Evolutionary conservation across 2,888 invertebrate species (phyloP).

Genomic region (Nasonovia ribisnigri): DNA sequence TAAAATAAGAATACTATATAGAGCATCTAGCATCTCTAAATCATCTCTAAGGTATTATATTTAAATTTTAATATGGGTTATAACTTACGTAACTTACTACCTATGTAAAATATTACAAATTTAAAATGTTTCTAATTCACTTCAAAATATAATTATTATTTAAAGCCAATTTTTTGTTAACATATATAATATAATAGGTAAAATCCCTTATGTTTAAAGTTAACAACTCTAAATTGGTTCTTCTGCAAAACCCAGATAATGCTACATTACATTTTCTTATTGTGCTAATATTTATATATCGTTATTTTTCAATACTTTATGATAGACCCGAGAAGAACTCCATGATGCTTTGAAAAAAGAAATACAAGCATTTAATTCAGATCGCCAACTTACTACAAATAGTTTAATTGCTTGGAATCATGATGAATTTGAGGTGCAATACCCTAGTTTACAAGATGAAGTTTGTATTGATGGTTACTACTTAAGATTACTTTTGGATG

Average conservation of each 20-base stretch:
- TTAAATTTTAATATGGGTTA: neutral
- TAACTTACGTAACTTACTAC: neutral
- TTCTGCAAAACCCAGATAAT: too few species aligned
- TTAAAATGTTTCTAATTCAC: neutral
- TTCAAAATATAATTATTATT: neutral
- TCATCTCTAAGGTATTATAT: neutral
- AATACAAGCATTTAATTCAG: conserved; percentile 88
- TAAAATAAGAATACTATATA: neutral
- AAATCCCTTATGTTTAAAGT: neutral
- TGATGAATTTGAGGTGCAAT: conserved; percentile 94
- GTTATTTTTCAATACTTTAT: conserved; percentile 5
- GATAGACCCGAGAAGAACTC: conserved; percentile 92
- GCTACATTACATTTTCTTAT: neutral
- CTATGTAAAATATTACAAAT: neutral
- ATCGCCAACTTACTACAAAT: conserved; percentile 87
- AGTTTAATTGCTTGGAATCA: conserved; percentile 96
- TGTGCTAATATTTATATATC: neutral
- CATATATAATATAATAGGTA: neutral
- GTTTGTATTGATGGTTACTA: conserved; percentile 99
- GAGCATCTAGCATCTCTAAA: too few species aligned
- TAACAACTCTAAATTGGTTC: neutral
- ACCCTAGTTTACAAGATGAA: conserved; percentile 94
- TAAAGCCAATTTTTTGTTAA: neutral
- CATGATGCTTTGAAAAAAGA: conserved; percentile 93
- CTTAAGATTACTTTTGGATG: conserved; percentile 91